These are phyloP conservation scores for Pyralis farinalis DNA, from an alignment of 2,888 invertebrate species.

Conservation along the genomic window DNA sequence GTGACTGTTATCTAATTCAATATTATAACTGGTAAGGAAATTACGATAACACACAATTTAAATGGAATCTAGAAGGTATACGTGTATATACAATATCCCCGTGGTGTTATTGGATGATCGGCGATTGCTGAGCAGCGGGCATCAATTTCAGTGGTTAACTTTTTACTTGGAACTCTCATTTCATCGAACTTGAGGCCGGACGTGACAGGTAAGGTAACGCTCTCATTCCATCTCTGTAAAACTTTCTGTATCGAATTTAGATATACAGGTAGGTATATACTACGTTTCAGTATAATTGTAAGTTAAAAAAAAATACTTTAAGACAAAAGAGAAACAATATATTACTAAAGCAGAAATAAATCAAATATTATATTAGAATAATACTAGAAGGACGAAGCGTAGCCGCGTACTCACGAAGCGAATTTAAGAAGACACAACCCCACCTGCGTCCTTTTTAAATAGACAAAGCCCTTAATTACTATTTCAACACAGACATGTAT, in stretches of 20 bases:
- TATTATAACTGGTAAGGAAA: slow-evolving; percentile 44
- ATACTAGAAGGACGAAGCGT: no score
- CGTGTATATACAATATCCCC: slow-evolving; percentile 3
- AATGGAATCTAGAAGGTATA: slow-evolving; percentile 22
- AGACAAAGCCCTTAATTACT: no score
- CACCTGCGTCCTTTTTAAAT: no score
- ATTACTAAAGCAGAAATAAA: no score
- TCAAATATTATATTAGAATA: no score
- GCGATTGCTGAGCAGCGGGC: slow-evolving; percentile 4
- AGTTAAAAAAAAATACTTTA: no score
- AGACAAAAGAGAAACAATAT: no score
- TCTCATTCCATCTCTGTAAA: slow-evolving; percentile 6
- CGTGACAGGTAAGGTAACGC: slow-evolving; percentile 11
- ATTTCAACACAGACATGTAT: no score
- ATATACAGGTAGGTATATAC: background rate
- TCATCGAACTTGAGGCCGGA: slow-evolving; percentile 7
- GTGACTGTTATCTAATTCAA: slow-evolving; percentile 60
- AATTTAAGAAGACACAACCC: no score
- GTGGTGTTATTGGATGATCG: background rate
- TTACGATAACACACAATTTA: slow-evolving; percentile 27
- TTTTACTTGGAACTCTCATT: slow-evolving; percentile 7
- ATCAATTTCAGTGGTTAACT: slow-evolving; percentile 8
- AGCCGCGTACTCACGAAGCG: no score
- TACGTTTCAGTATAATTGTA: background rate
- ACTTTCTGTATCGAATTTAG: slow-evolving; percentile 11